Conservation (phyloP, 2,797 vertebrate species). For the Sciurus vulgaris region DNA sequence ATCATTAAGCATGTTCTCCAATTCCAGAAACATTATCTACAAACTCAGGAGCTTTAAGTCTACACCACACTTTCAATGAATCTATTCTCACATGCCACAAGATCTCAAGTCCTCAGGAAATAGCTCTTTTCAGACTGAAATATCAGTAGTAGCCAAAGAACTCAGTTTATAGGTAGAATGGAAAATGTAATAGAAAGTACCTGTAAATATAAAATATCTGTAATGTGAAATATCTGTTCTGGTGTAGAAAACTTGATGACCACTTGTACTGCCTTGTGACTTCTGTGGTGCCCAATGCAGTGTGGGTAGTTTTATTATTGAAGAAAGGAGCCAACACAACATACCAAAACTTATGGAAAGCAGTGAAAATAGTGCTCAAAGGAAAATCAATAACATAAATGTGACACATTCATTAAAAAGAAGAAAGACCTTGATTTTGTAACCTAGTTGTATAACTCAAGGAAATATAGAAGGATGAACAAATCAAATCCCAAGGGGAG, state of each 20-base stretch:
- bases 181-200: no score
- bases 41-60: background rate
- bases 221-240: background rate
- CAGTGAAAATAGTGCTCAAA: background rate
- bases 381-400: no score
- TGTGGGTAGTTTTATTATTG: background rate
- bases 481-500: background rate
- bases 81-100: background rate
- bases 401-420: background rate
- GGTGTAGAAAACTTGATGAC: background rate
- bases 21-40: background rate
- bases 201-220: no score
- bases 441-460: no score
- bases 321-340: background rate
- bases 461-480: background rate
- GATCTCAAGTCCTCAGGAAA: background rate
- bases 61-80: background rate
- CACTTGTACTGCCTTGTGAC: background rate
- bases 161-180: background rate
- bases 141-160: background rate
- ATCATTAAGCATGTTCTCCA: background rate
- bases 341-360: accelerated
- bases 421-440: background rate
- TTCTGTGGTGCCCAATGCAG: background rate
- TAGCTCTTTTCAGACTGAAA: background rate